phyloP scores from a whole-genome alignment of 2,888 invertebrate species.

The Sphaerophoria rueppellii region DNA sequence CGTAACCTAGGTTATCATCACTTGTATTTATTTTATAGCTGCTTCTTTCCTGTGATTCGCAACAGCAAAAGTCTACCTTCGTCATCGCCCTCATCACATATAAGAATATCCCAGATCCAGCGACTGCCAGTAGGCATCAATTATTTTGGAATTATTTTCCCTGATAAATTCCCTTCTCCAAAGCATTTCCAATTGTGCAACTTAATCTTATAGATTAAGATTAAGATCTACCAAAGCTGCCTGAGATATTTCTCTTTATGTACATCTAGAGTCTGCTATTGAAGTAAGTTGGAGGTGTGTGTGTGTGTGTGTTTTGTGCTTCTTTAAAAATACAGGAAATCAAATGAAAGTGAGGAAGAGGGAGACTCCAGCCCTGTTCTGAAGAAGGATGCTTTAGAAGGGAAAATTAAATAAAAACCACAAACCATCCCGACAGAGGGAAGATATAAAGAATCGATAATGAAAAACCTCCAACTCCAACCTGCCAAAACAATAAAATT shows the following conservation, averaged over 20 bases:
- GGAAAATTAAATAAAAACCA: conserved; percentile 72
- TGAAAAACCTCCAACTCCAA: conserved; percentile 52
- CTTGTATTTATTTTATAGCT: background rate
- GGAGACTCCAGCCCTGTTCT: background rate
- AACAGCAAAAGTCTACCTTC: background rate
- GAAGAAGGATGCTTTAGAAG: conserved; percentile 31
- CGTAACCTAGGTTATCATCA: conserved; percentile 23
- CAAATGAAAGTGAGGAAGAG: background rate
- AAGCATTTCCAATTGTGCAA: conserved; percentile 53
- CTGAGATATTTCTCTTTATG: conserved; percentile 24
- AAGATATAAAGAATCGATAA: conserved; percentile 68
- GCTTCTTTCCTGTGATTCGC: background rate
- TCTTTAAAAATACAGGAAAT: background rate
- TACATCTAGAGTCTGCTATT: background rate
- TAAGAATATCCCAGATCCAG: background rate
- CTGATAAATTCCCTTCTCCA: conserved; percentile 55
- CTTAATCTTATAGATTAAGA: conserved; percentile 61
- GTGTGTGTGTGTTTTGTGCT: background rate
- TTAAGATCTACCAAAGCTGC: conserved; percentile 42
- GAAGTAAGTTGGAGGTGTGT: background rate
- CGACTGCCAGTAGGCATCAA: conserved; percentile 52
- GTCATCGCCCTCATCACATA: background rate
- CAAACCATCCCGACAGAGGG: conserved; percentile 50
- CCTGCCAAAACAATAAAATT: background rate
- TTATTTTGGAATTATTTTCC: conserved; percentile 67